Evolutionary conservation across 2,888 invertebrate genomes (phyloP), one percentile per base, ranked within the genome.

Genomic region (Acheta domesticus): DNA sequence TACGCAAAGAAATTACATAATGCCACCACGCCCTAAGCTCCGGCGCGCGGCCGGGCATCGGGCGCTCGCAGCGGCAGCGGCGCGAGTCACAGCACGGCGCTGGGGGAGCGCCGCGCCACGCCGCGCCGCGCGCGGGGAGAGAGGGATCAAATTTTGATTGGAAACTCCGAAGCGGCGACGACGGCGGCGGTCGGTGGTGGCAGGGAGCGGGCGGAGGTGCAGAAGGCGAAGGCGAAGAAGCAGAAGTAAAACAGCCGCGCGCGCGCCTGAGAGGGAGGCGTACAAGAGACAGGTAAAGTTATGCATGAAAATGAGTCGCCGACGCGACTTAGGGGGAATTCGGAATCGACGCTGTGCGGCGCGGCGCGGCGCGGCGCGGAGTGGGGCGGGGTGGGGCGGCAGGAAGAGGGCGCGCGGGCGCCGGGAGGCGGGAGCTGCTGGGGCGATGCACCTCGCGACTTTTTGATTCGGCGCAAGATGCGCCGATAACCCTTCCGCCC

Each of bases 111-210:
- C 36, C 36, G 36, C n/a, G n/a, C n/a, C n/a, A n/a, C 23, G 23
- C 2, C 23, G 23, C 36, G 36, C 36, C 36, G 16, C 62, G 62
- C 62, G 62, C 12, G 1, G 5, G 12, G 4, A n/a, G n/a, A 62
- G 62, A n/a, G 16, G 62, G 62, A 62, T 62, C 62, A 62, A 62
- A 62, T 62, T 62, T 62, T 62, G 62, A 62, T 62, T 62, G 62
- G 62, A 62, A 62, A 62, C 16, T 19, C 62, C 62, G 14, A 14
- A 5, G 62, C 16, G 19, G 62, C 19, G 62, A 4, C 14, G 19
- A 11, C 4, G 19, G 62, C 14, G 1, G 62, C 23, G 1, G 50
- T 2, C 14, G 19, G 50, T 50, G 50, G 19, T 2, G 19, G 62
- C 62, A 4, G 62, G 19, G 62, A 11, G 3, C 0, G 62, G 62